Conservation (phyloP, 2,113 vertebrate species). For the Pandion haliaetus region DNA sequence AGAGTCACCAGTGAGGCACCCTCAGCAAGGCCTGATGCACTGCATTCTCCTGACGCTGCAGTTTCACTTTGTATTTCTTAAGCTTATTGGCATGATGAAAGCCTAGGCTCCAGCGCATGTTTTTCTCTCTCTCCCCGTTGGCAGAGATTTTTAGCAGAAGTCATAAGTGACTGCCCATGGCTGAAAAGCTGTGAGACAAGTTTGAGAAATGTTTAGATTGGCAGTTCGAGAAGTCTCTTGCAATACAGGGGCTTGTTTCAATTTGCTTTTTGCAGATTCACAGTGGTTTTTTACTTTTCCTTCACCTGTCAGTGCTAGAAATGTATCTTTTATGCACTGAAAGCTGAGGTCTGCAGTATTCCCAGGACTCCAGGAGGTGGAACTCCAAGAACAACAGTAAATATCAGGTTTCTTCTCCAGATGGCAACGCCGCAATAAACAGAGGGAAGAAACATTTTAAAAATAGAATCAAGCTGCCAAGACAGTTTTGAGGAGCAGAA, state of each 20-base stretch:
- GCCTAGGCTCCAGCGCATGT: neutral
- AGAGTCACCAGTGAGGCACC: neutral
- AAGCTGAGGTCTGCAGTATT: constrained; percentile 47
- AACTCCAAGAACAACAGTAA: constrained; percentile 47
- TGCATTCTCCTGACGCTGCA: accelerated
- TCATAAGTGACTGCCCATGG: neutral
- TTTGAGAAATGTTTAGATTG: neutral
- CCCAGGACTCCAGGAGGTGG: constrained; percentile 49
- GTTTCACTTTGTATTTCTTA: neutral
- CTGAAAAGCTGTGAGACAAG: neutral
- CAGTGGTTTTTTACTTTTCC: neutral
- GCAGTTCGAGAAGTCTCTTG: neutral
- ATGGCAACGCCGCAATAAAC: neutral
- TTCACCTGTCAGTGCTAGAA: constrained; percentile 1
- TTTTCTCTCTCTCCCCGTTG: neutral
- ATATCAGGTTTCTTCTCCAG: constrained; percentile 27
- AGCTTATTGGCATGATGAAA: neutral
- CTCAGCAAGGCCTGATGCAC: accelerated
- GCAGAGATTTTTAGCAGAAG: neutral
- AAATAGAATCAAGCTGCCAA: neutral
- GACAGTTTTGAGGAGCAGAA: neutral
- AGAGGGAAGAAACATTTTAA: neutral
- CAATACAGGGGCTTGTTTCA: neutral
- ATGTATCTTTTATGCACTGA: neutral
- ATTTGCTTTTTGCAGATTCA: constrained; percentile 27